Evolutionary conservation across 2,113 vertebrate genomes (phyloP).

Genomic region (Etheostoma spectabile): DNA sequence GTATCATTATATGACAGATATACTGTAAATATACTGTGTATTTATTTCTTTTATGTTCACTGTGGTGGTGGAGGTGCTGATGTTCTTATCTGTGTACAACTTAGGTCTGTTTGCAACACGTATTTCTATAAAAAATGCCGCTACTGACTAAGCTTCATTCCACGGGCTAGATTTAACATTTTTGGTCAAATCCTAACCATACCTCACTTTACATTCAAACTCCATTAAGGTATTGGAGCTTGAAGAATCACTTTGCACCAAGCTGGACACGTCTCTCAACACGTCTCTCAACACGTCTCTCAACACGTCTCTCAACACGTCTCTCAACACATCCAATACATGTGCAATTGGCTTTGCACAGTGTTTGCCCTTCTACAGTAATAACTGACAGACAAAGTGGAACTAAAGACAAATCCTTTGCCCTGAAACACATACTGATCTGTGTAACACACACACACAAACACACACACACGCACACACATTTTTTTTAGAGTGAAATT

Average conservation of each 20-base stretch:
- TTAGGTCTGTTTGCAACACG: too few relatives aligned
- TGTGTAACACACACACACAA: constrained; percentile 6
- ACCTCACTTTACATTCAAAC: neutral
- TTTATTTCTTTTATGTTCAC: too few relatives aligned
- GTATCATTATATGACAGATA: too few relatives aligned
- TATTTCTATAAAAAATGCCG: too few relatives aligned
- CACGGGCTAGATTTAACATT: neutral
- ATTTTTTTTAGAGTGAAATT: constrained; percentile 32
- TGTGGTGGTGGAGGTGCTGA: too few relatives aligned
- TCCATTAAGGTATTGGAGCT: too few relatives aligned
- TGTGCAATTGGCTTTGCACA: neutral
- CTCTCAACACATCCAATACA: neutral
- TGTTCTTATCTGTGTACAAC: too few relatives aligned
- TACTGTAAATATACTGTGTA: too few relatives aligned
- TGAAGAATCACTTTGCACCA: neutral
- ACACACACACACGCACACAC: constrained; percentile 2
- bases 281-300: neutral
- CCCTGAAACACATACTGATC: constrained; percentile 5
- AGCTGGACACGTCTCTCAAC: too few relatives aligned
- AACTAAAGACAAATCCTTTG: constrained; percentile 25
- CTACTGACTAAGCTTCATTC: neutral
- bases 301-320: neutral
- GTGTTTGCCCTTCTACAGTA: constrained; percentile 3
- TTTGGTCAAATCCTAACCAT: neutral
- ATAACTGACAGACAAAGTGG: constrained; percentile 27